Evolutionary conservation across 2,797 vertebrate genomes (phyloP).

Genomic region (Sylvia borin): DNA sequence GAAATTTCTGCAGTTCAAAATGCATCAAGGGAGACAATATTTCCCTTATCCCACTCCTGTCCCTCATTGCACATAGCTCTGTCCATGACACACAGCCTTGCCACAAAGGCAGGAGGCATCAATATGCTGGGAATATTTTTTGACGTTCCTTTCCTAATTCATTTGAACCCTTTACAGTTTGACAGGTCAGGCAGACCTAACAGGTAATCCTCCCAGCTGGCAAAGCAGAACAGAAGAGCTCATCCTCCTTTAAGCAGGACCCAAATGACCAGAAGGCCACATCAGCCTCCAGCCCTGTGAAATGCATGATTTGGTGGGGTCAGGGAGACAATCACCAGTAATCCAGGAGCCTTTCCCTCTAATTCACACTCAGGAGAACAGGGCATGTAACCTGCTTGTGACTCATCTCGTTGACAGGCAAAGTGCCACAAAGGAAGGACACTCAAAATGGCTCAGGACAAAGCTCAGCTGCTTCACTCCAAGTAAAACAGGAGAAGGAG

Average conservation of each 20-base stretch:
- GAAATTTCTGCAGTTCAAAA: not conserved
- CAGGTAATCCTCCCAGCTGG: conserved; percentile 54
- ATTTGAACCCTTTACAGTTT: conserved; percentile 49
- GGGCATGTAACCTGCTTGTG: conserved; percentile 1
- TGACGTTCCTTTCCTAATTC: conserved; percentile 51
- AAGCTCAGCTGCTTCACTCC: not conserved
- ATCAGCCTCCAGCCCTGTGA: not conserved
- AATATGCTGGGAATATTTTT: not conserved
- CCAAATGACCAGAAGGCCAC: not conserved
- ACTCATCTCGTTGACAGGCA: not conserved
- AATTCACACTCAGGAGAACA: not conserved
- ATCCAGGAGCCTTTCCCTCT: conserved; percentile 1
- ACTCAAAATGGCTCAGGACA: not conserved
- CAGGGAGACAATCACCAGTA: not conserved
- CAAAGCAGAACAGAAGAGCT: conserved; percentile 3
- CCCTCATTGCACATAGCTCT: not conserved
- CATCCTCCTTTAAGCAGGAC: not conserved
- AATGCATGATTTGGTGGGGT: not conserved
- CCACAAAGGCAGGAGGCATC: not conserved
- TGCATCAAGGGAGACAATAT: not conserved
- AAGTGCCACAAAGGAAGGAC: conserved; percentile 49
- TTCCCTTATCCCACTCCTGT: not conserved
- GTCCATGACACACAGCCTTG: not conserved
- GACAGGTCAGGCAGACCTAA: conserved; percentile 61
- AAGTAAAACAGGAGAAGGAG: conserved; percentile 48